A percentile compares a stretch with the other conserved stretches of the same genome.
Evolutionary conservation across 2,797 vertebrate genomes (phyloP).

Genomic region (Propithecus perrieri): DNA sequence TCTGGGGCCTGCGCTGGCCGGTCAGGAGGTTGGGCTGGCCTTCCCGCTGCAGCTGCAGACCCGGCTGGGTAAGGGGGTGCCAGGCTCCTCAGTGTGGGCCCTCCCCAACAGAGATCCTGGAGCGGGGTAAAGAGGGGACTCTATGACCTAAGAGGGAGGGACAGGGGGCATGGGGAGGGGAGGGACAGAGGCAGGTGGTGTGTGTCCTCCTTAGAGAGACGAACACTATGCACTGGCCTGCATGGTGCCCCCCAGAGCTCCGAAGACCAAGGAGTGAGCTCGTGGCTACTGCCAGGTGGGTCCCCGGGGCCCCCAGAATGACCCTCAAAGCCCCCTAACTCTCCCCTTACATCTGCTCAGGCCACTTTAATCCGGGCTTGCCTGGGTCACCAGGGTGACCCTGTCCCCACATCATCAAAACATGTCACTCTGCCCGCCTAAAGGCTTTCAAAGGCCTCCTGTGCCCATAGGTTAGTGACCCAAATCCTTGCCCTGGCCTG

Average conservation of each 20-base stretch:
- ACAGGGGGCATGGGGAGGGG: accelerated
- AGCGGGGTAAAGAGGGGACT: neutral
- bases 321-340: neutral
- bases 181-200: neutral
- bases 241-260: neutral
- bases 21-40: slow-evolving; percentile 79
- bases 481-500: neutral
- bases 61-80: neutral
- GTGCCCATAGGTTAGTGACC: neutral
- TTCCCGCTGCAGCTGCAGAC: slow-evolving; percentile 63
- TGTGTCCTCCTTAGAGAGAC: neutral
- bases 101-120: accelerated
- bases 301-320: neutral
- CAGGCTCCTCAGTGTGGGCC: neutral
- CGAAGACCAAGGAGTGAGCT: neutral
- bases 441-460: neutral
- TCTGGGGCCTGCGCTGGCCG: slow-evolving; percentile 77
- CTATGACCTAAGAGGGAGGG: neutral
- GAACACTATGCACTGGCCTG: accelerated
- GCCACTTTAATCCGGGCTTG: neutral
- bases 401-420: neutral
- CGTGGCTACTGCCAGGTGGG: neutral
- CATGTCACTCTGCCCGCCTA: neutral
- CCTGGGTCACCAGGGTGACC: neutral
- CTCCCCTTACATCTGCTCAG: neutral